Conservation (phyloP, 1,140 invertebrate genomes). For the Chymomyza costata region DNA sequence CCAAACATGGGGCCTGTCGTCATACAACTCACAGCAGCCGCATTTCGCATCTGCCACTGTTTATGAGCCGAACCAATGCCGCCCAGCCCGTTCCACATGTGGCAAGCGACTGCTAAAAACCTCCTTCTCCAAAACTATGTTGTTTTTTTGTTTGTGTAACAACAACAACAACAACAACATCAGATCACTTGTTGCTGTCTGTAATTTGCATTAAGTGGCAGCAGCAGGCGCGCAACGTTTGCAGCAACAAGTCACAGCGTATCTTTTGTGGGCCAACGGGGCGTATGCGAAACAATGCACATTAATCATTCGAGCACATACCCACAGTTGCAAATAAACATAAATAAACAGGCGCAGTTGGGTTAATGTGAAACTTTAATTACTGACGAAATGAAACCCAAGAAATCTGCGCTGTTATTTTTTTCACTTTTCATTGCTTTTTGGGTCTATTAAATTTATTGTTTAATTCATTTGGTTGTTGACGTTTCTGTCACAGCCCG, state of each 20-base stretch:
- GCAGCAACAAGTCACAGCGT: no score
- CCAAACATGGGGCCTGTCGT: constrained; percentile 57
- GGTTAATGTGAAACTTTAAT: constrained; percentile 53
- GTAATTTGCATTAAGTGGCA: constrained; percentile 65
- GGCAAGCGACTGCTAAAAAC: constrained; percentile 32
- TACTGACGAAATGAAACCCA: constrained; percentile 57
- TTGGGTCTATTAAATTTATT: constrained; percentile 60
- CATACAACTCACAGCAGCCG: constrained; percentile 26
- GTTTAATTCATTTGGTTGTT: constrained; percentile 24
- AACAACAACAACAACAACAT: no score
- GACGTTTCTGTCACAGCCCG: constrained; percentile 10
- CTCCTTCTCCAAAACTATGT: constrained; percentile 9
- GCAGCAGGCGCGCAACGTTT: constrained; percentile 41
- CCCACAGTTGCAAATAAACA: no score
- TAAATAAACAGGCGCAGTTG: neutral
- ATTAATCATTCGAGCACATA: constrained; percentile 47
- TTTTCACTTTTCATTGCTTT: constrained; percentile 10
- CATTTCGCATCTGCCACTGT: constrained; percentile 23
- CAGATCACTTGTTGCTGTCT: constrained; percentile 36
- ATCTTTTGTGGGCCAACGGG: constrained; percentile 31
- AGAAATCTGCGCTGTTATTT: neutral
- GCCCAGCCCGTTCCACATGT: constrained; percentile 39
- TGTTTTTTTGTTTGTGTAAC: constrained; percentile 21
- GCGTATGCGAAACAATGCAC: constrained; percentile 58
- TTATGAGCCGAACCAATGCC: constrained; percentile 46